A percentile compares a stretch with the other conserved stretches of the same genome.
These are phyloP conservation scores for Caradrina kadenii DNA, from an alignment of 2,888 invertebrate species.

Conservation along the genomic window DNA sequence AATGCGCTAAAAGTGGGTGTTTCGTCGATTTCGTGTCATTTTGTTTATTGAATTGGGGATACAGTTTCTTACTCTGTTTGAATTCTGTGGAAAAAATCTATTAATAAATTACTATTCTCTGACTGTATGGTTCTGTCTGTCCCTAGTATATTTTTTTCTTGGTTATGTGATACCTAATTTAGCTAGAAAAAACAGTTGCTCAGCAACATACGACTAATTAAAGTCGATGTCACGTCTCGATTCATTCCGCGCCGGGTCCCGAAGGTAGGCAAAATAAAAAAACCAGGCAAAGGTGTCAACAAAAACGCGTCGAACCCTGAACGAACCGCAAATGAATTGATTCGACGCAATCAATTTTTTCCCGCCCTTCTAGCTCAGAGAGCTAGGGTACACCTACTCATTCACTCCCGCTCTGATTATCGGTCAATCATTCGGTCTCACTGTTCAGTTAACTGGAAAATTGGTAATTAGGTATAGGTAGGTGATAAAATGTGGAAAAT, in stretches of 20 bases:
- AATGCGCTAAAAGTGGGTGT: neutral
- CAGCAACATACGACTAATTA: conserved; percentile 70
- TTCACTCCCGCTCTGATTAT: conserved; percentile 84
- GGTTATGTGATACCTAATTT: conserved; percentile 29
- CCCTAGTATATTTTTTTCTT: neutral
- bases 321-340: conserved; percentile 84
- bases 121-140: no score
- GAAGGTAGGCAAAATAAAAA: conserved; percentile 69
- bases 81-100: no score
- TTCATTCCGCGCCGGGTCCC: conserved; percentile 28
- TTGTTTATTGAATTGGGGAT: no score
- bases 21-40: no score
- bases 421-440: conserved; percentile 88
- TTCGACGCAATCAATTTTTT: conserved; percentile 87
- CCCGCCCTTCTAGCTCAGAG: conserved; percentile 62
- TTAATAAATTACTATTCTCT: no score
- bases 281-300: conserved; percentile 78
- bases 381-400: conserved; percentile 70
- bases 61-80: no score
- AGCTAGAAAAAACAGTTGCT: conserved; percentile 51
- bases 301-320: conserved; percentile 76
- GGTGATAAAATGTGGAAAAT: conserved; percentile 81
- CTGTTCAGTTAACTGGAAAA: conserved; percentile 89
- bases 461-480: conserved; percentile 87
- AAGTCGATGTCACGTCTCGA: conserved; percentile 68